phyloP scores from a whole-genome alignment of 1,140 invertebrate genomes.

The Chironomus tepperi region DNA sequence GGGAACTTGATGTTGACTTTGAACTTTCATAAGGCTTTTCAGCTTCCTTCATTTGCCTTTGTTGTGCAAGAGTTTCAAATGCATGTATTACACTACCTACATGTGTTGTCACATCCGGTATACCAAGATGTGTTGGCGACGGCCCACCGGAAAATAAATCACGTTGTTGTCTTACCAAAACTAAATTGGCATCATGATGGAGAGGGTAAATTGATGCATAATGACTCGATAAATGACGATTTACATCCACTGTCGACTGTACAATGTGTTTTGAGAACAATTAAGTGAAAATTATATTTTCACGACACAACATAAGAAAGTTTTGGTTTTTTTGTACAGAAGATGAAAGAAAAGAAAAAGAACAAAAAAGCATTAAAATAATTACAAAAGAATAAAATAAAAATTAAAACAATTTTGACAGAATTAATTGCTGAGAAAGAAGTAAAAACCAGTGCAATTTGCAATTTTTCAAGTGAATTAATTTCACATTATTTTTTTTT shows the following conservation, averaged over 20 bases:
- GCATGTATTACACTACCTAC: conserved; percentile 40
- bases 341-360: neutral
- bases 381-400: neutral
- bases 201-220: conserved; percentile 1
- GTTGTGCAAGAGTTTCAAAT: conserved; percentile 37
- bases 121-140: conserved; percentile 30
- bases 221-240: conserved; percentile 1
- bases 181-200: conserved; percentile 19
- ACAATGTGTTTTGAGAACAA: neutral
- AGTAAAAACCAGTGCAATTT: neutral
- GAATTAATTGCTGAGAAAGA: neutral
- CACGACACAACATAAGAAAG: neutral
- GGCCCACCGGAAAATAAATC: conserved; percentile 35
- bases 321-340: too few species aligned
- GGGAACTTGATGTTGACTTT: conserved; percentile 4
- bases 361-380: neutral
- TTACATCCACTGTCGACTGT: neutral
- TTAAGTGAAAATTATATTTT: neutral
- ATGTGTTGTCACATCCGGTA: conserved; percentile 38
- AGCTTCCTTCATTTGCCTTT: conserved; percentile 27
- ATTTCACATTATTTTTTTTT: neutral
- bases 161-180: conserved; percentile 32
- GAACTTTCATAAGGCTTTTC: conserved; percentile 25
- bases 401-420: neutral
- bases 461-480: neutral